These are phyloP conservation scores for Scolanthus callimorphus DNA, from an alignment of 92 coral and sea anemone species.

Conservation along the genomic window DNA sequence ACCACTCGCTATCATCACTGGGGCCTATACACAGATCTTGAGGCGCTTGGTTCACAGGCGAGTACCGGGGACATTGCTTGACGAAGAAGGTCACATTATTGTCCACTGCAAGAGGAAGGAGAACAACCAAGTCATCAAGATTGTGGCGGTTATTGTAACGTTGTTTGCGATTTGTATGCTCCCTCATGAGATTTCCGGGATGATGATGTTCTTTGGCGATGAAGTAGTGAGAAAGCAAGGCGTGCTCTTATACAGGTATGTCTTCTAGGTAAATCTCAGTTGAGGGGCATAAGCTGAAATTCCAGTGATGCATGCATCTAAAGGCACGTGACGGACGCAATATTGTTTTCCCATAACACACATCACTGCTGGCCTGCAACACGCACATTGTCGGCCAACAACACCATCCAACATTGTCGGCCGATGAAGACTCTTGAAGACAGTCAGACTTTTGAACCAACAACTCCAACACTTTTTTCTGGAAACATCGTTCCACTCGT, in stretches of 20 bases:
- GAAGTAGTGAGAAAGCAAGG: not conserved
- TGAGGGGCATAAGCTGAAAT: too few relatives aligned
- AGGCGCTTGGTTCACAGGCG: conserved; percentile 25
- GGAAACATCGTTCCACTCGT: too few relatives aligned
- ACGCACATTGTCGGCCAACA: too few relatives aligned
- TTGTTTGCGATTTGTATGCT: conserved; percentile 63
- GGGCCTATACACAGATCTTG: conserved; percentile 47
- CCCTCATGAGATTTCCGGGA: conserved; percentile 49
- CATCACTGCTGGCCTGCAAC: too few relatives aligned
- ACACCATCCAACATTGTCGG: too few relatives aligned
- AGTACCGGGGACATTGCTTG: conserved; percentile 28
- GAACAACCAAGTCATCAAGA: conserved; percentile 56
- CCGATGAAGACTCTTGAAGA: too few relatives aligned
- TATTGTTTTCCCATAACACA: too few relatives aligned
- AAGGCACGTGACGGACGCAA: too few relatives aligned
- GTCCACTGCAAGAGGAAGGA: conserved; percentile 28
- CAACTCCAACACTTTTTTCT: too few relatives aligned
- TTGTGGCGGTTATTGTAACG: conserved; percentile 48
- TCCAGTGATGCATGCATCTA: too few relatives aligned
- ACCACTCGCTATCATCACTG: conserved; percentile 55
- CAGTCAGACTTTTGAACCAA: too few relatives aligned
- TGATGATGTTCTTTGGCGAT: conserved; percentile 48
- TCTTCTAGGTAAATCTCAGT: too few relatives aligned
- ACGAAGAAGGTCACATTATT: conserved; percentile 8
- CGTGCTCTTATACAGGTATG: not conserved